Conservation (phyloP, 2,888 invertebrate genomes). For the Peribatodes rhomboidaria region DNA sequence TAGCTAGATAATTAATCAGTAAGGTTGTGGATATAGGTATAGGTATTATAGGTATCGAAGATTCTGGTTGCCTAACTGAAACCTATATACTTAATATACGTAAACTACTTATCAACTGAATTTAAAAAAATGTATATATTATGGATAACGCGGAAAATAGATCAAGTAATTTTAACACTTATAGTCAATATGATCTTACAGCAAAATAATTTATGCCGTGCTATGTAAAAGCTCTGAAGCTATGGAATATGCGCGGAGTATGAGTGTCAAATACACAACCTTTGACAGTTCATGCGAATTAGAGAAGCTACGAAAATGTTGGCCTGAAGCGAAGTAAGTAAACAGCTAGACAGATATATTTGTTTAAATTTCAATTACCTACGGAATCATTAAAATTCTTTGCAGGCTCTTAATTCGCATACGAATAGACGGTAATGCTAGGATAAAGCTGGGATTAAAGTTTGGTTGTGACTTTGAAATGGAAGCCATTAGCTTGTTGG, state of each 20-base stretch:
- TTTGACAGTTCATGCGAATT: conserved; percentile 58
- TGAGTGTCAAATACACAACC: conserved; percentile 56
- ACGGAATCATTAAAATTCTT: background rate
- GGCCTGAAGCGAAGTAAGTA: conserved; percentile 60
- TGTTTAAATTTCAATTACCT: too few species aligned
- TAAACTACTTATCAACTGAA: too few species aligned
- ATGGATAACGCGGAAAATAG: too few species aligned
- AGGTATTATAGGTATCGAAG: too few species aligned
- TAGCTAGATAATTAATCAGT: too few species aligned
- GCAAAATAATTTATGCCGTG: conserved; percentile 60
- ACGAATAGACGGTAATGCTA: conserved; percentile 52
- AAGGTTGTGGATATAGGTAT: too few species aligned
- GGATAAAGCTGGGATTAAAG: conserved; percentile 55
- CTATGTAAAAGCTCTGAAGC: conserved; percentile 57
- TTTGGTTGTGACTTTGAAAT: conserved; percentile 61
- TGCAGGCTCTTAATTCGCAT: conserved; percentile 50
- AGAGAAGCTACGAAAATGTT: conserved; percentile 55
- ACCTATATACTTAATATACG: too few species aligned
- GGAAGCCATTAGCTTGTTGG: conserved; percentile 56
- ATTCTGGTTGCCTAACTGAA: too few species aligned
- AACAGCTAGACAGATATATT: too few species aligned
- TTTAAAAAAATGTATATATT: too few species aligned
- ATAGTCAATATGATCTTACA: conserved; percentile 25
- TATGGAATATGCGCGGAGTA: conserved; percentile 56
- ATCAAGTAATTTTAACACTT: background rate